Conservation (phyloP, 2,113 vertebrate genomes). For the Motacilla tschutschensis region DNA sequence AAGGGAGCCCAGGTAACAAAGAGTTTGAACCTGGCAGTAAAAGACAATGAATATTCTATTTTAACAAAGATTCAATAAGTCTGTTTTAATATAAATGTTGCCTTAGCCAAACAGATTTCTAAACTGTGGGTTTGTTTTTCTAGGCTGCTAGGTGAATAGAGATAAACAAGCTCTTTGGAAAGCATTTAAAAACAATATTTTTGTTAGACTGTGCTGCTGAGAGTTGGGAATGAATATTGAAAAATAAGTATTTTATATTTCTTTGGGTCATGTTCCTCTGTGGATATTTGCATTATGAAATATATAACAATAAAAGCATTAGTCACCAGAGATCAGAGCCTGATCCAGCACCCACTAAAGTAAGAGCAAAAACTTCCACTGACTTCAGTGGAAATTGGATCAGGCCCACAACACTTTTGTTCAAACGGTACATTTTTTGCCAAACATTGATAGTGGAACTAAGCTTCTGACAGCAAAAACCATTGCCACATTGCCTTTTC, state of each 20-base stretch:
- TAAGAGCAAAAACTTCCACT: slow-evolving; percentile 24
- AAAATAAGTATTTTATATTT: slow-evolving; percentile 29
- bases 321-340: not conserved
- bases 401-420: not conserved
- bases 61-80: not conserved
- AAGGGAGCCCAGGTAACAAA: not conserved
- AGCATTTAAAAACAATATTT: slow-evolving; percentile 23
- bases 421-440: not conserved
- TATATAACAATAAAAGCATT: not conserved
- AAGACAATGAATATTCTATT: not conserved
- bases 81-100: not conserved
- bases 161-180: slow-evolving; percentile 30
- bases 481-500: not conserved
- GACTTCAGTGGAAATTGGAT: not conserved
- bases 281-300: slow-evolving; percentile 24
- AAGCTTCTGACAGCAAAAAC: not conserved
- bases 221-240: not conserved
- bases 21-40: not conserved
- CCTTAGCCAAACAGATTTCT: slow-evolving; percentile 9
- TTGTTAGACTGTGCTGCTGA: not conserved
- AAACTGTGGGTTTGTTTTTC: slow-evolving; percentile 17
- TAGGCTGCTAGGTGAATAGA: slow-evolving; percentile 19
- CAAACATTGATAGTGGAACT: not conserved
- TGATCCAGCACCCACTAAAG: not conserved
- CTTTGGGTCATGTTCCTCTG: not conserved